Evolutionary conservation across 2,888 invertebrate species (phyloP).

Genomic region (Seladonia tumulorum): DNA sequence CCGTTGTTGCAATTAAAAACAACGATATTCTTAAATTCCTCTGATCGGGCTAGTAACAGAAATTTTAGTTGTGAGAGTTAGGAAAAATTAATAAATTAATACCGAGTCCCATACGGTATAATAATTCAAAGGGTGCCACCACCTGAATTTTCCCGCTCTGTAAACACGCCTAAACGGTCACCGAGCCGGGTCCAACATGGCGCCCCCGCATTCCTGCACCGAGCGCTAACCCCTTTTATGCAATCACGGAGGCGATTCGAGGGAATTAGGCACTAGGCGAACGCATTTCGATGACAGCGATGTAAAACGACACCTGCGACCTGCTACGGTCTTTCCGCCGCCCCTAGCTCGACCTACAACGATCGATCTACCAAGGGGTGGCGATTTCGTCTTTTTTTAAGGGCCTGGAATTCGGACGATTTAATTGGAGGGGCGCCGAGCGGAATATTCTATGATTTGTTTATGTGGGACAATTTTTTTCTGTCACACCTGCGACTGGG

Average conservation of each 20-base stretch:
- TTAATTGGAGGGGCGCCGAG: background rate
- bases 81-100: background rate
- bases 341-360: background rate
- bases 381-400: background rate
- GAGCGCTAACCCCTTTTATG: background rate
- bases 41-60: background rate
- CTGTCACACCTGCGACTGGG: background rate
- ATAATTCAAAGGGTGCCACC: background rate
- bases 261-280: background rate
- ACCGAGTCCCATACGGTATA: background rate
- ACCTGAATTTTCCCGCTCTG: background rate
- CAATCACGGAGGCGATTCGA: background rate
- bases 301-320: conserved; percentile 8
- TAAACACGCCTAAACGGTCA: conserved; percentile 9
- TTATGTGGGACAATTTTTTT: background rate
- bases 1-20: no score
- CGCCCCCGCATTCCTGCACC: background rate
- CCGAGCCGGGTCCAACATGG: conserved; percentile 10
- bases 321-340: conserved; percentile 3
- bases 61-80: background rate
- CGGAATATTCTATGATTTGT: background rate
- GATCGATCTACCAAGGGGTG: background rate
- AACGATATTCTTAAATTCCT: no score
- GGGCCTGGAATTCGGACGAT: background rate
- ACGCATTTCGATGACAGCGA: background rate